phyloP scores from a whole-genome alignment of 2,797 vertebrate species.

The Sphenodon punctatus region DNA sequence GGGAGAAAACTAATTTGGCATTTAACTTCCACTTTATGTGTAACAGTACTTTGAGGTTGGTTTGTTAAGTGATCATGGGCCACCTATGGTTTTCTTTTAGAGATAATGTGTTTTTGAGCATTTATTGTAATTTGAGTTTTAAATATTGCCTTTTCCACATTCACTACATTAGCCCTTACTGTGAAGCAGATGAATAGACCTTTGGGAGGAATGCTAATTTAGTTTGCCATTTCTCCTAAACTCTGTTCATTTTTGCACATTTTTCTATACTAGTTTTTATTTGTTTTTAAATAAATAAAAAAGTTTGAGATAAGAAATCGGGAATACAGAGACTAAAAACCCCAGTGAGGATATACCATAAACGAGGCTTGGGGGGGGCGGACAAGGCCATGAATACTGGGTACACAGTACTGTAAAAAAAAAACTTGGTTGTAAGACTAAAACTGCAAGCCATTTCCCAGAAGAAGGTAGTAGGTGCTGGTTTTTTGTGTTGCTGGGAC shows the following conservation, averaged over 20 bases:
- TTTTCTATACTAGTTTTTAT: too few relatives aligned
- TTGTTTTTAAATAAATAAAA: too few relatives aligned
- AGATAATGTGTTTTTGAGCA: conserved; percentile 40
- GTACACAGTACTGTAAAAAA: too few relatives aligned
- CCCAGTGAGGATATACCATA: too few relatives aligned
- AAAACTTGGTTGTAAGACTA: too few relatives aligned
- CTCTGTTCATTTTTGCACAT: neutral
- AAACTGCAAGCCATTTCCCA: too few relatives aligned
- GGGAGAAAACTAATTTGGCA: conserved; percentile 24
- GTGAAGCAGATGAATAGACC: conserved; percentile 36
- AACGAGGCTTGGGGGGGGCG: too few relatives aligned
- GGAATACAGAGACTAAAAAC: too few relatives aligned
- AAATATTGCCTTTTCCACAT: conserved; percentile 39
- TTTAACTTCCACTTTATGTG: conserved; percentile 48
- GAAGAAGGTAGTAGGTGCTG: too few relatives aligned
- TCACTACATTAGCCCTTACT: conserved; percentile 37
- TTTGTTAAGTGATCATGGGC: conserved; percentile 32
- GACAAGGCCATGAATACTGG: too few relatives aligned
- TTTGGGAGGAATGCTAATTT: conserved; percentile 51
- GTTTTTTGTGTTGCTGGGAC: too few relatives aligned
- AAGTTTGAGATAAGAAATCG: too few relatives aligned
- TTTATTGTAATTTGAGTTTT: conserved; percentile 58
- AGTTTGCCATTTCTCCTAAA: neutral
- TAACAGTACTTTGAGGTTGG: conserved; percentile 27
- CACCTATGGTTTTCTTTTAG: conserved; percentile 53